Conservation (phyloP, 2,797 vertebrate species). For the Eupleurogrammus muticus region DNA sequence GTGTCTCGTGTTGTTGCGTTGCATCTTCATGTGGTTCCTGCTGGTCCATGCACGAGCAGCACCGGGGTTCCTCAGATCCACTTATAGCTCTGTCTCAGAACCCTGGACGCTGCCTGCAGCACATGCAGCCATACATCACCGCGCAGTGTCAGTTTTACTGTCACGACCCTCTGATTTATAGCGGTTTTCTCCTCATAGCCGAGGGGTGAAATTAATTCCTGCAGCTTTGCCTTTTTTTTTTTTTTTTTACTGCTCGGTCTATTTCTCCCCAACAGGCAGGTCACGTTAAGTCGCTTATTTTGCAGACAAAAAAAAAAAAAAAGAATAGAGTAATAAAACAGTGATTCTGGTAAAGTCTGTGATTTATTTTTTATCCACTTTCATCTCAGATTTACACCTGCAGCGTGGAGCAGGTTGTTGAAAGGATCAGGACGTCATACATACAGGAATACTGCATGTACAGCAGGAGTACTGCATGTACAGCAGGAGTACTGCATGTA, state of each 20-base stretch:
- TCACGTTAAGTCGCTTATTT: neutral
- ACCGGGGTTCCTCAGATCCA: constrained; percentile 32
- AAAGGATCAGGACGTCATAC: neutral
- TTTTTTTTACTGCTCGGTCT: constrained; percentile 18
- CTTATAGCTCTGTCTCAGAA: constrained; percentile 25
- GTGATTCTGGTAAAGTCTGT: neutral
- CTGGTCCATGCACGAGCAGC: constrained; percentile 11
- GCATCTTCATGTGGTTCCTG: constrained; percentile 1
- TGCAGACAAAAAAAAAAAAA: neutral
- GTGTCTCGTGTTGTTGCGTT: constrained; percentile 11
- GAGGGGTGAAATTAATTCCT: constrained; percentile 36
- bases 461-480: neutral
- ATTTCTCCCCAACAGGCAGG: neutral
- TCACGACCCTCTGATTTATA: constrained; percentile 47
- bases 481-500: constrained; percentile 1
- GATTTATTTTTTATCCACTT: neutral
- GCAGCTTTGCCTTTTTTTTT: constrained; percentile 20
- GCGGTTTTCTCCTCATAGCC: constrained; percentile 28
- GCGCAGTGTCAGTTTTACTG: constrained; percentile 32
- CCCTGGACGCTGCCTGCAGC: constrained; percentile 14
- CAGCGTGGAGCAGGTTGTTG: neutral
- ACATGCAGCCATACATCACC: constrained; percentile 43
- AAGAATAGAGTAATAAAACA: too few relatives aligned
- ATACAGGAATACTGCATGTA: constrained; percentile 7
- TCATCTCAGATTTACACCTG: neutral